A percentile compares a stretch with the other conserved stretches of the same genome.
Evolutionary conservation across 1,140 invertebrate genomes (phyloP).

Genomic region (Pararge aegeria): DNA sequence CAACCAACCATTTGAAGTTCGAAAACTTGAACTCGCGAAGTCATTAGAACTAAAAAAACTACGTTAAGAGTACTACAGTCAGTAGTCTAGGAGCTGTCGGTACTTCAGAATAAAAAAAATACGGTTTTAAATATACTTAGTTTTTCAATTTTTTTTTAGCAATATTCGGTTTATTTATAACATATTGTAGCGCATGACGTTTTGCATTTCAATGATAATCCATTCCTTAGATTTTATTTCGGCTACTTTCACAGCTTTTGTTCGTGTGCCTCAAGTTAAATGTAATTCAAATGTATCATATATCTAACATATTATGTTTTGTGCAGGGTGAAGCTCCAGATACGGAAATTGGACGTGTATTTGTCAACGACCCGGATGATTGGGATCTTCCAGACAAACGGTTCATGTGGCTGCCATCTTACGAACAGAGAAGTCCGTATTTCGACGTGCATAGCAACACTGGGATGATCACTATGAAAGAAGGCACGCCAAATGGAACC

Average conservation of each 20-base stretch:
- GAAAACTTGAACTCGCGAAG: slow-evolving; percentile 5
- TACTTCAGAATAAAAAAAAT: neutral
- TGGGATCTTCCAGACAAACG: slow-evolving; percentile 95
- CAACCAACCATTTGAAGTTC: neutral
- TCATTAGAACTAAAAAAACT: slow-evolving; percentile 10
- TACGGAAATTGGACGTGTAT: slow-evolving; percentile 92
- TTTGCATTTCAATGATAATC: too few relatives aligned
- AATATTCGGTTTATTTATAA: too few relatives aligned
- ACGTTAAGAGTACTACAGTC: neutral
- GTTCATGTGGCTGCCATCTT: slow-evolving; percentile 84
- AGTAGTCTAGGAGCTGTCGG: neutral
- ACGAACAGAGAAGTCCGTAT: slow-evolving; percentile 77
- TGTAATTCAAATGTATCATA: too few relatives aligned
- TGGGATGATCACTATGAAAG: slow-evolving; percentile 92
- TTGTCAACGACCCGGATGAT: slow-evolving; percentile 94
- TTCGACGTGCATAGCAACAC: slow-evolving; percentile 86
- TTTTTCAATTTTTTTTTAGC: too few relatives aligned
- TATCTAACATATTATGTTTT: slow-evolving; percentile 17
- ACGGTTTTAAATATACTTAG: too few relatives aligned
- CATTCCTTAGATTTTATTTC: too few relatives aligned
- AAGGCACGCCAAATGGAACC: slow-evolving; percentile 84
- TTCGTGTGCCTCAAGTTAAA: too few relatives aligned
- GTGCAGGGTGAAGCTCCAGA: slow-evolving; percentile 84
- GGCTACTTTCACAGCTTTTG: too few relatives aligned
- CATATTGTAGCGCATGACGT: too few relatives aligned